Percentiles rank a stretch among this genome's conserved stretches.
Conservation (phyloP, 2,113 vertebrate species). For the Cochlearius cochlearius region DNA sequence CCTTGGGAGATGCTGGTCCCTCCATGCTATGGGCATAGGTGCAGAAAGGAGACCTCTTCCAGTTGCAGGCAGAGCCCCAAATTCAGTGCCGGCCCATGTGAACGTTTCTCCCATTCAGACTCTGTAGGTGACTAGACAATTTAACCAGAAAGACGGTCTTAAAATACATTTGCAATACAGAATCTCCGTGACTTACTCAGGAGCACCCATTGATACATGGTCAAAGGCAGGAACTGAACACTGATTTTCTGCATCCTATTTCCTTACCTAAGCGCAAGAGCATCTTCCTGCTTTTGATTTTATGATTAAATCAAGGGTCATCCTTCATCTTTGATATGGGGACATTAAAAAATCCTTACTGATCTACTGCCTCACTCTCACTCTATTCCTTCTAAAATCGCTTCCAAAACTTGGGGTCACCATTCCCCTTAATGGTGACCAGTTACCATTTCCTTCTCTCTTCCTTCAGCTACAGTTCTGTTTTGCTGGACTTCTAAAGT, state of each 20-base stretch:
- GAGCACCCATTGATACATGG: not conserved
- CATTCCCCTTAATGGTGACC: not conserved
- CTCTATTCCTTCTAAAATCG: not conserved
- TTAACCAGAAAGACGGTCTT: not conserved
- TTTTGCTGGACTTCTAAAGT: not conserved
- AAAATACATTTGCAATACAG: not conserved
- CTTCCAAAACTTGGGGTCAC: not conserved
- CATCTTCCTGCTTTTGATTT: not conserved
- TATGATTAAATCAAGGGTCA: not conserved
- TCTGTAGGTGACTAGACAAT: not conserved
- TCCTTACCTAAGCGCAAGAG: not conserved
- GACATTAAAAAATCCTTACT: not conserved
- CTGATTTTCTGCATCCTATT: not conserved
- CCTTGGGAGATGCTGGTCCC: not conserved
- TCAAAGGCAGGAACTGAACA: not conserved
- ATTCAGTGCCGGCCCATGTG: not conserved
- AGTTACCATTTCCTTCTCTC: not conserved
- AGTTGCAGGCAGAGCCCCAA: not conserved
- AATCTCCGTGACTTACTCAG: not conserved
- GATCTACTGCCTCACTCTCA: not conserved
- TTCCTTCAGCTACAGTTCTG: not conserved
- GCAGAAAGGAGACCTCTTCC: not conserved
- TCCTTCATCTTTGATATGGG: not conserved
- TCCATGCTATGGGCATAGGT: not conserved
- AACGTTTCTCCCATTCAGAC: not conserved